Percentiles rank a stretch among this genome's conserved stretches.
phyloP scores from a whole-genome alignment of 92 coral and sea anemone species.

The Umimayanthus kanabou region DNA sequence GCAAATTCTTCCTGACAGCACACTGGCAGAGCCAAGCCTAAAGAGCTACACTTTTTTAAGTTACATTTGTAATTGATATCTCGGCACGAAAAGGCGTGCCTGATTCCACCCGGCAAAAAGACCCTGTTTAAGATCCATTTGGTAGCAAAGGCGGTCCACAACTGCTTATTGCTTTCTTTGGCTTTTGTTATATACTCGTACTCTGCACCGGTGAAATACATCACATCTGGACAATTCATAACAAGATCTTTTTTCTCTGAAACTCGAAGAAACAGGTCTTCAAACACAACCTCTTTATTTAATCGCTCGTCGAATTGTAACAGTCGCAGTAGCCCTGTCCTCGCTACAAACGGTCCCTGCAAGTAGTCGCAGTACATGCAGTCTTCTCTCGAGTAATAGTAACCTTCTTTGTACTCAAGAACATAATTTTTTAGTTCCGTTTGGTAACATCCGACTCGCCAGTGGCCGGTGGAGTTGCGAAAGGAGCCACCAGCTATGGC shows the following conservation, averaged over 20 bases:
- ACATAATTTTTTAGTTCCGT: constrained; percentile 44
- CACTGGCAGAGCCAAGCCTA: constrained; percentile 22
- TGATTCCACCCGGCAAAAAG: constrained; percentile 31
- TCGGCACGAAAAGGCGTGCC: constrained; percentile 38
- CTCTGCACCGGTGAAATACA: constrained; percentile 24
- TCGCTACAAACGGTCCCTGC: constrained; percentile 51
- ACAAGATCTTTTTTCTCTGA: constrained; percentile 32
- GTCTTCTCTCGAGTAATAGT: constrained; percentile 38
- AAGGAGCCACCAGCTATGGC: constrained; percentile 53
- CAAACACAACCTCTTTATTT: constrained; percentile 42
- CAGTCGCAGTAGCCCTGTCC: constrained; percentile 16
- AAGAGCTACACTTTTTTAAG: background rate
- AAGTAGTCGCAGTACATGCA: constrained; percentile 51
- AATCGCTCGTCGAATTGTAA: constrained; percentile 43
- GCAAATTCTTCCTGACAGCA: constrained; percentile 43
- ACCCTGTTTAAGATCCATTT: constrained; percentile 45
- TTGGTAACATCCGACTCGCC: constrained; percentile 51
- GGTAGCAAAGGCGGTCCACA: constrained; percentile 39
- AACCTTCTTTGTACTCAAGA: constrained; percentile 46
- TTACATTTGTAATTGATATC: constrained; percentile 42
- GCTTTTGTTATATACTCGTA: constrained; percentile 13
- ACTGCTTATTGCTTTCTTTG: background rate
- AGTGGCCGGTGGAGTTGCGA: constrained; percentile 56
- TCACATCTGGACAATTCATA: constrained; percentile 56
- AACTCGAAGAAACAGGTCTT: constrained; percentile 44